Percentiles rank a stretch among this genome's conserved stretches.
phyloP scores from a whole-genome alignment of 2,888 invertebrate genomes.

The Ethmia dodecea region DNA sequence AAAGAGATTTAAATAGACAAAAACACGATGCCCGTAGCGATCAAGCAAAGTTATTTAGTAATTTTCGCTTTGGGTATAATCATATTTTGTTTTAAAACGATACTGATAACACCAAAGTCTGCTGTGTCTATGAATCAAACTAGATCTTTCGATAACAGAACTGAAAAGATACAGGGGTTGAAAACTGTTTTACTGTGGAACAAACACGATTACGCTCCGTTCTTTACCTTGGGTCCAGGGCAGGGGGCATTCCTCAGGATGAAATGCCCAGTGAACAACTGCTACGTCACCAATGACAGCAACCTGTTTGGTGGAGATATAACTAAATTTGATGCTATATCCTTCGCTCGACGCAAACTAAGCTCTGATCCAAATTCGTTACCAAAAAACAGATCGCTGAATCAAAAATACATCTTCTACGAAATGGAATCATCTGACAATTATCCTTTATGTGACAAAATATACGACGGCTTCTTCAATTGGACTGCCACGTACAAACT shows the following conservation, averaged over 20 bases:
- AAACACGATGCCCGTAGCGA: no score
- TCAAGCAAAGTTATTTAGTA: no score
- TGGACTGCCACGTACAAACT: conserved; percentile 63
- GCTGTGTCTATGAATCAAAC: no score
- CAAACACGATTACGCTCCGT: conserved; percentile 36
- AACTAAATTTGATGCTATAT: conserved; percentile 50
- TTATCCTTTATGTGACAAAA: conserved; percentile 42
- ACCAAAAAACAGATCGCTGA: conserved; percentile 35
- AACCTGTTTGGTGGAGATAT: conserved; percentile 37
- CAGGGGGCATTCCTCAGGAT: conserved; percentile 47
- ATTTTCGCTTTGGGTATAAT: no score
- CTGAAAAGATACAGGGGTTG: no score
- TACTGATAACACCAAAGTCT: no score
- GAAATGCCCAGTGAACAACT: conserved; percentile 52
- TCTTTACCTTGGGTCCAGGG: conserved; percentile 42
- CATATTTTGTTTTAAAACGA: no score
- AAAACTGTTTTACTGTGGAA: conserved; percentile 64
- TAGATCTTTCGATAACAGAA: no score
- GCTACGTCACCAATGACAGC: conserved; percentile 47
- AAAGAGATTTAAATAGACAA: no score
- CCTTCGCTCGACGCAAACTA: conserved; percentile 54
- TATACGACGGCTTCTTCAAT: conserved; percentile 59
- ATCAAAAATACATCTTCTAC: conserved; percentile 59
- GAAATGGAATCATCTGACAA: conserved; percentile 61
- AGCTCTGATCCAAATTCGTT: conserved; percentile 14